Evolutionary conservation across 1,140 invertebrate genomes (phyloP).

Genomic region (Macrocentrus cingulum): DNA sequence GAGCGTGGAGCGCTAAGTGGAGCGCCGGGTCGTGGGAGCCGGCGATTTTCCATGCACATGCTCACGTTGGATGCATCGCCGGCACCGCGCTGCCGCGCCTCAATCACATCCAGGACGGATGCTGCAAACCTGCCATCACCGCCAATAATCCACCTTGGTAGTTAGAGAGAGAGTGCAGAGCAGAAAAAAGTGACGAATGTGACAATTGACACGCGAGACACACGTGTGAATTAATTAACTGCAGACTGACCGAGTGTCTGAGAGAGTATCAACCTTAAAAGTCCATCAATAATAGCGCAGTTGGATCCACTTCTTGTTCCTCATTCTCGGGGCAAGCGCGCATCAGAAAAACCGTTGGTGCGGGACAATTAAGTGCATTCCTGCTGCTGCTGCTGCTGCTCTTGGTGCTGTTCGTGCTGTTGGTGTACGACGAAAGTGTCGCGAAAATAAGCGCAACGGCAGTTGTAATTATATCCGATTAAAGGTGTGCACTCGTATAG

Average conservation of each 20-base stretch:
- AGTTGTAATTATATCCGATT: too few relatives aligned
- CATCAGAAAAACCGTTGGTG: background rate
- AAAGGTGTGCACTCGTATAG: background rate
- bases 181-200: constrained; percentile 2
- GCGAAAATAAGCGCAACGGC: too few relatives aligned
- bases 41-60: constrained; percentile 34
- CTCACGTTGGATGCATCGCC: constrained; percentile 24
- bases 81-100: constrained; percentile 12
- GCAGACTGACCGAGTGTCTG: background rate
- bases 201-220: background rate
- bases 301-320: constrained; percentile 3
- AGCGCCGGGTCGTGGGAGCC: constrained; percentile 32
- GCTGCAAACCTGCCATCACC: background rate
- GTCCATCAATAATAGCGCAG: constrained; percentile 26
- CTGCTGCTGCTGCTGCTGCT: too few relatives aligned
- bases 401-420: too few relatives aligned
- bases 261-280: constrained; percentile 24
- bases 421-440: too few relatives aligned
- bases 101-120: background rate
- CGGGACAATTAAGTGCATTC: constrained; percentile 31
- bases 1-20: constrained; percentile 23
- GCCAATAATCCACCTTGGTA: background rate
- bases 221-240: background rate
- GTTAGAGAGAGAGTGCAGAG: background rate
- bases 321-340: background rate